Base-by-base conservation (phyloP, 2,113 vertebrate species). In the Hystrix cristata region DNA sequence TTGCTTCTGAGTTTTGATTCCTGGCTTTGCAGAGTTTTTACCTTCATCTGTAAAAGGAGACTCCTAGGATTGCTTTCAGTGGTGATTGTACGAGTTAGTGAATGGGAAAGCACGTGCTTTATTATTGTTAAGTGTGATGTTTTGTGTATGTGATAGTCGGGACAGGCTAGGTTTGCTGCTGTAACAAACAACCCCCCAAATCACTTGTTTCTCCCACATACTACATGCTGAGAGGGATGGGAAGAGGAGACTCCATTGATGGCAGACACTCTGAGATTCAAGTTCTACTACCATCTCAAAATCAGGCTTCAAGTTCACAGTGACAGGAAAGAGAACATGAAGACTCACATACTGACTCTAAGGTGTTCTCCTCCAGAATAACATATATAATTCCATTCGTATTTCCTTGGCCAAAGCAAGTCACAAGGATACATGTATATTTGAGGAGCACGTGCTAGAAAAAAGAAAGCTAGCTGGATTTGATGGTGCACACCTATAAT, bases 41-140 rank as follows among this genome's bases (percentile, higher is more conserved):
- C 57, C 27, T 25, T 84, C 23, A 19, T 34, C 51, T 29, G 53
- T 53, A 31, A 65, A 18, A 38, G 1, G 38, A n/a, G 76, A 5
- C 19, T 62, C n/a, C 15, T 1, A 38, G 62, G 13, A 23, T 7
- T 74, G 3, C 46, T 51, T 27, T 25, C 3, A 0, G 11, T 25
- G 51, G n/a, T 2, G 21, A 71, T 31, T 12, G 6, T 34, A 0
- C 0, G 23, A 23, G 9, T n/a, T 7, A 10, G 7, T 1, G 2
- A 7, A 16, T 31, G 23, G 19, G 59, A 4, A 29, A 43, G 29
- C 19, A 43, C 0, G 21, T n/a, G 23, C 25, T 21, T 46, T 60
- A 6, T 43, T 7, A 4, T 51, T 34, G 23, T 21, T 2, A 48
- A 8, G 51, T 8, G 27, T 27, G 62, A 16, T 9, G 0, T 27